Percentiles rank a stretch among this genome's conserved stretches.
Conservation (phyloP, 2,113 vertebrate species). For the Sigmodon hispidus region DNA sequence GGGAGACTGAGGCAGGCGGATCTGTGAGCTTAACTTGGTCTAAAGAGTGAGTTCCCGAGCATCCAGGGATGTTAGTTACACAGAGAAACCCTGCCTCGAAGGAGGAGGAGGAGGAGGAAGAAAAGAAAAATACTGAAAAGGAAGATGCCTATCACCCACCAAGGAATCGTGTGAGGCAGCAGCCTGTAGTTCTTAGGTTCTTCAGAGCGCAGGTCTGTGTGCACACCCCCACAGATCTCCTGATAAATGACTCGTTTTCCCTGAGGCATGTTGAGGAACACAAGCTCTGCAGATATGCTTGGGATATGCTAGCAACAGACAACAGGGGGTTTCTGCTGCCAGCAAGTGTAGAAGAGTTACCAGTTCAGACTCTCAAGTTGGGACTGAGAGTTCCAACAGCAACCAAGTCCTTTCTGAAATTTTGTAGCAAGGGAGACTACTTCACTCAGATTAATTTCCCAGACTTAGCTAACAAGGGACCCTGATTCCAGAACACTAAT, state of each 20-base stretch:
- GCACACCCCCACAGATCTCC: background rate
- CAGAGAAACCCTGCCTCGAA: too few relatives aligned
- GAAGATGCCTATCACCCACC: background rate
- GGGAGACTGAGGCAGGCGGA: too few relatives aligned
- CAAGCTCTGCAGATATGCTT: background rate
- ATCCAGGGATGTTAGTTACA: too few relatives aligned
- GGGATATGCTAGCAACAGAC: too few relatives aligned
- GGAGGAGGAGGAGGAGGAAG: too few relatives aligned
- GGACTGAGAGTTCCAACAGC: background rate
- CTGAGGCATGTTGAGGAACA: background rate
- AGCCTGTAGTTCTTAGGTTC: background rate
- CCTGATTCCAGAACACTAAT: background rate
- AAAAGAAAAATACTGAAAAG: background rate
- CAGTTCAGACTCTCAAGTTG: too few relatives aligned
- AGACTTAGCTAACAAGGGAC: background rate
- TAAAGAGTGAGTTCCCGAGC: too few relatives aligned
- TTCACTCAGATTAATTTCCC: background rate
- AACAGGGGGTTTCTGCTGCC: background rate
- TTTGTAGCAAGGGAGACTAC: background rate
- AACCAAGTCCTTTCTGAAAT: background rate
- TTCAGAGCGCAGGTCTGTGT: background rate
- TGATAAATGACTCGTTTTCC: accelerated
- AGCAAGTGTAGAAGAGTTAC: too few relatives aligned
- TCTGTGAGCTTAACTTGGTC: too few relatives aligned
- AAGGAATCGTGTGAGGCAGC: background rate